Evolutionary conservation across 2,888 invertebrate genomes (phyloP), one percentile per base, ranked within the genome.

Genomic region (Pasiphila rectangulata): DNA sequence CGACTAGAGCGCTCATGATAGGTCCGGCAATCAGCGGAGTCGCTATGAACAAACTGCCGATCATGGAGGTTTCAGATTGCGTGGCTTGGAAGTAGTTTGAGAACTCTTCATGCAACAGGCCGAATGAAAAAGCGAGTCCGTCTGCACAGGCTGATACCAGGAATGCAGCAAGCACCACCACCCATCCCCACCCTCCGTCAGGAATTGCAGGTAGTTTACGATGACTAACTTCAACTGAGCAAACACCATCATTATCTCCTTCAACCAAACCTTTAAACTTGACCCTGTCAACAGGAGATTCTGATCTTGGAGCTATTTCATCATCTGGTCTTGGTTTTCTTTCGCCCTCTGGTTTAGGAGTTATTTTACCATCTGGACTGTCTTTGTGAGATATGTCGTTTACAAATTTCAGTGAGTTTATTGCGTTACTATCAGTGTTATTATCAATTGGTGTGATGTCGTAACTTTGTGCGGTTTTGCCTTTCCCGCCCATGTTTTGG

Each of bases 101-200:
- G 62, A 98, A 93, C 69, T 96, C 94, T 7, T 94, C 93, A 69
- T 94, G 96, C 6, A 98, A 86, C 4, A 97, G 89, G 0, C 98
- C 98, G 69, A 98, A 98, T 0, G 96, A 96, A 75, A 97, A 96
- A 4, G 96, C 95, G 29, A 97, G 90, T 0, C 98, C 98, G 74
- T 98, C 98, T 23, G 96, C 96, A 43, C 98, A 94, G 59, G 96
- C 92, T 24, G 96, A 95, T n/a, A 96, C 92, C 15, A 96, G 74
- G 57, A 98, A 92, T 0, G 96, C 95, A 3, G 96, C 92, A 6
- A 93, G 82, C 0, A 98, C 97, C 0, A 98, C 94, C 19, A 96
- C 91, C 96, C 96, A 97, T 0, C 96, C 96, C 93, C 94, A 96
- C 0, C 95, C 96, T 0, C 95, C 95, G 61, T 96, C 95, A 0